These are phyloP conservation scores for Cassiopea xamachana DNA, from an alignment of 30 jellyfish, hydroid and myxozoan species.

Conservation along the genomic window DNA sequence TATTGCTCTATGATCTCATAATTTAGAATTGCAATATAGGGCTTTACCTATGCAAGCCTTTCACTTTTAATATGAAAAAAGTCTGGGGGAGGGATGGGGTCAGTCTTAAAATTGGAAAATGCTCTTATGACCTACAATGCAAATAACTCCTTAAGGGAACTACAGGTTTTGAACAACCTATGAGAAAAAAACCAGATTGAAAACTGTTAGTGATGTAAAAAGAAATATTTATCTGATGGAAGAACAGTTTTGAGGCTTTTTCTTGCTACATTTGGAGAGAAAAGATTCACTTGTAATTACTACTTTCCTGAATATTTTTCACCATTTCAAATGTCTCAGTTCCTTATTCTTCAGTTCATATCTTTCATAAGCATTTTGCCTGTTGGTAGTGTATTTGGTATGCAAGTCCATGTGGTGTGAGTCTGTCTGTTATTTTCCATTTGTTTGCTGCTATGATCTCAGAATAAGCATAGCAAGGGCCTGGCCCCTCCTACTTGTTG, in stretches of 20 bases:
- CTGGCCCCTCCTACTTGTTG: no score
- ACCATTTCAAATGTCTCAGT: no score
- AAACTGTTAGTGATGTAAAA: not conserved
- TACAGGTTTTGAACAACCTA: conserved; percentile 42
- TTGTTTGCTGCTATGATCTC: no score
- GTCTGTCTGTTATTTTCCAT: no score
- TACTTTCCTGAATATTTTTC: not conserved
- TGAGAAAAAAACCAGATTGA: conserved; percentile 32
- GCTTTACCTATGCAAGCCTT: no score
- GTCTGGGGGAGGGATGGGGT: not conserved
- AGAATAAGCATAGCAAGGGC: no score
- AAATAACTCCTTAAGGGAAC: conserved; percentile 55
- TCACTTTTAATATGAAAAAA: not conserved
- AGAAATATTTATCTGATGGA: conserved; percentile 74
- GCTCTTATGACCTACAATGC: conserved; percentile 8
- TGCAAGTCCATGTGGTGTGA: no score
- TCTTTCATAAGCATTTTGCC: no score
- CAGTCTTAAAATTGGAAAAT: not conserved
- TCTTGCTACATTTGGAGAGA: conserved; percentile 49
- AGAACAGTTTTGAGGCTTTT: conserved; percentile 68
- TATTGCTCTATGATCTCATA: no score
- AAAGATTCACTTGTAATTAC: not conserved
- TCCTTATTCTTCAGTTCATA: no score
- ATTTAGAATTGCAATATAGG: no score
- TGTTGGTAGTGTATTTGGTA: no score